Evolutionary conservation across 2,797 vertebrate species (phyloP), one percentile per base, ranked within the genome.

Genomic region (Microchirus variegatus): DNA sequence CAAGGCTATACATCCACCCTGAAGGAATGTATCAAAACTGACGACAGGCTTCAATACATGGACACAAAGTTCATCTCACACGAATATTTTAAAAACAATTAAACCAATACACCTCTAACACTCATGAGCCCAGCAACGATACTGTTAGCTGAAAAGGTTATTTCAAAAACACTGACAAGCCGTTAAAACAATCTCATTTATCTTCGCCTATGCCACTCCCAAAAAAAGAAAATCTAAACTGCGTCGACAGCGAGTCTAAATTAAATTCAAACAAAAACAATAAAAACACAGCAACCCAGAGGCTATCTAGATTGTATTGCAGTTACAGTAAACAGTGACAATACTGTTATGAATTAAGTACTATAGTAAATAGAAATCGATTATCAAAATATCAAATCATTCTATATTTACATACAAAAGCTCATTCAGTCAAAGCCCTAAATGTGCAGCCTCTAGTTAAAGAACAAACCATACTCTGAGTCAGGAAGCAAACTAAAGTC

Each of bases 1-100:
- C 78, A 73, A 74, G 78, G 80, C 82, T 82, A 71, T 66, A 68
- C 75, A 67, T 80, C 91, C 95, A 96, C 96, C 96, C 96, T 96
- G 95, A 97, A 93, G 97, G 97, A 99, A 99, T 99, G 97, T 97
- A 95, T 95, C 94, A 96, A 95, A 97, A 86, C 79, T 95, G 95
- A 92, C 91, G 89, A 92, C 89, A 92, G 93, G 91, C 90, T 88
- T 90, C 88, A 94, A 94, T 90, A 83, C 93, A 93, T 82, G 90
- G 89, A 93, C 70, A 77, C 78, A 74, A 60, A 58, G 81, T 73
- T 89, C 72, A 76, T 91, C 91, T 93, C 93, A 94, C 94, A 95
- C 92, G 87, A 92, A 94, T 93, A 93, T 12, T 12, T 91, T 90
- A 90, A 50, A 78, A 93, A 94, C 94, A 93, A 95, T 94, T 94